phyloP scores from a whole-genome alignment of 2,888 invertebrate genomes.

The Eupithecia insigniata region DNA sequence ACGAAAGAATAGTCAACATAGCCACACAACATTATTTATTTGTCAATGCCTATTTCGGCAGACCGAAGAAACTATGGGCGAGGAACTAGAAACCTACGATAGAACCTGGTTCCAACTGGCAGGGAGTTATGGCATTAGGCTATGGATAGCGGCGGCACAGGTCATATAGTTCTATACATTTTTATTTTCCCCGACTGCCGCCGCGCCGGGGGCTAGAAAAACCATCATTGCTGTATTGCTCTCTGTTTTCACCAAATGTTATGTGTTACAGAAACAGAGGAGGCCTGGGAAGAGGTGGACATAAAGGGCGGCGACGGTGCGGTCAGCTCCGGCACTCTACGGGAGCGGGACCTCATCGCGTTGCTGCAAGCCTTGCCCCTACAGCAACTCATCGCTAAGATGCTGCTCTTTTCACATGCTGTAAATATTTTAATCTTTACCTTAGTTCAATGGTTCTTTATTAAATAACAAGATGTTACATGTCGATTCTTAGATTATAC shows the following conservation, averaged over 20 bases:
- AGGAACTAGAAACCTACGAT: no score
- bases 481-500: no score
- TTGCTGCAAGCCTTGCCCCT: slow-evolving; percentile 63
- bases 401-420: slow-evolving; percentile 59
- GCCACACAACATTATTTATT: no score
- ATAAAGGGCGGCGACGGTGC: slow-evolving; percentile 63
- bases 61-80: no score
- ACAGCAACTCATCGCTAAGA: slow-evolving; percentile 59
- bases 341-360: slow-evolving; percentile 70
- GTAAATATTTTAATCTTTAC: no score
- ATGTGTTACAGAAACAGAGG: slow-evolving; percentile 54
- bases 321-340: slow-evolving; percentile 66
- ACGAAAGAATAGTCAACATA: background rate
- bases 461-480: no score
- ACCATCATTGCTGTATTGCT: no score
- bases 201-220: background rate
- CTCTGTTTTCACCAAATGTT: background rate
- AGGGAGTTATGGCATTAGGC: no score
- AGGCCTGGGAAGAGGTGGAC: slow-evolving; percentile 74
- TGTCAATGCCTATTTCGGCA: no score
- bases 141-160: no score
- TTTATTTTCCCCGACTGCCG: background rate
- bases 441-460: no score
- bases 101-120: no score
- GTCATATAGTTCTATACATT: background rate